Evolutionary conservation across 1,140 invertebrate species (phyloP).

Genomic region (Thaumetopoea pityocampa): DNA sequence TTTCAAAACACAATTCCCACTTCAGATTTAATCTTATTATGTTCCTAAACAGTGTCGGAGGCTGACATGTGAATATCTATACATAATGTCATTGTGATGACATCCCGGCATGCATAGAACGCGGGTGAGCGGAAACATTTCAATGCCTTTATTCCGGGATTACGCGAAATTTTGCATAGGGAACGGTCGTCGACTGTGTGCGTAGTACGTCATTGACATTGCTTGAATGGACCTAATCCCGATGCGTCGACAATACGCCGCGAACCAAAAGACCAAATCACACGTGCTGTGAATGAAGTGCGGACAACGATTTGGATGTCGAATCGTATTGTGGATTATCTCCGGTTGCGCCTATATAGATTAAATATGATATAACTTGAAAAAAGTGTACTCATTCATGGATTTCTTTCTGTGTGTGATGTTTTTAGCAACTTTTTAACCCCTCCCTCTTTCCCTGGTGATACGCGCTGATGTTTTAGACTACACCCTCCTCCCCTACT

Average conservation of each 20-base stretch:
- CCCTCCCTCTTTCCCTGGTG: no score
- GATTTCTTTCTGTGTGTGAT: no score
- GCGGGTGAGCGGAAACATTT: conserved; percentile 50
- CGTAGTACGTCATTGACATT: conserved; percentile 35
- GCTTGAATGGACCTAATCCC: conserved; percentile 44
- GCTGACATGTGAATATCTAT: conserved; percentile 56
- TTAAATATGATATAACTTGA: no score
- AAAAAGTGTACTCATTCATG: no score
- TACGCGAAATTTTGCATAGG: conserved; percentile 67
- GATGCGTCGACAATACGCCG: conserved; percentile 39
- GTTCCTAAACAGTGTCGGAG: conserved; percentile 42
- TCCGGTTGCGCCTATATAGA: conserved; percentile 22
- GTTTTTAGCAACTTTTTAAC: no score
- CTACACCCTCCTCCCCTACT: no score
- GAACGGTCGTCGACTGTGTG: conserved; percentile 56
- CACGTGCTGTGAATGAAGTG: conserved; percentile 58
- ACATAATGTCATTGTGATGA: conserved; percentile 32
- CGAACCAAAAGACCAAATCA: conserved; percentile 49
- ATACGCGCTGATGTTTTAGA: no score
- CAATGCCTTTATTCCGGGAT: conserved; percentile 58
- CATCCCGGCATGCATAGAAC: conserved; percentile 32
- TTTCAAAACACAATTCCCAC: conserved; percentile 43
- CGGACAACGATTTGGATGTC: conserved; percentile 45
- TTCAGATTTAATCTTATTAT: conserved; percentile 62
- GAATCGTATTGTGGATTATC: conserved; percentile 39